phyloP scores from a whole-genome alignment of 1,140 invertebrate species.

The Leucophenga varia region DNA sequence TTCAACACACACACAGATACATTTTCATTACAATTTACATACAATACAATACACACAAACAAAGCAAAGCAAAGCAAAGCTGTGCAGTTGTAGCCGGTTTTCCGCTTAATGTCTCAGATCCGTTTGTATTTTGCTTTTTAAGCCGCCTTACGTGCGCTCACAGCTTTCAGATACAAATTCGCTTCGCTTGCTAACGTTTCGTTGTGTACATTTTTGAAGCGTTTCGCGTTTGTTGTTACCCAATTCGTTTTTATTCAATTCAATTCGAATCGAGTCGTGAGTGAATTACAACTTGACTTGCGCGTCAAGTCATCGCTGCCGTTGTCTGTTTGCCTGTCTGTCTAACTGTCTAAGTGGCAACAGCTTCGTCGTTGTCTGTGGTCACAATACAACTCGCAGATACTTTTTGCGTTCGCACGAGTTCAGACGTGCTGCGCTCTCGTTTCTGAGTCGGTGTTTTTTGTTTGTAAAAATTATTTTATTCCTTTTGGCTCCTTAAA shows the following conservation, averaged over 20 bases:
- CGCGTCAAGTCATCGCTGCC: conserved; percentile 6
- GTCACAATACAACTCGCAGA: conserved; percentile 15
- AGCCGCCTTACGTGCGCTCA: conserved; percentile 30
- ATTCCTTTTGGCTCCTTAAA: neutral
- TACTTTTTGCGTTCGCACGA: conserved; percentile 19
- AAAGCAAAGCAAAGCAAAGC: too few relatives aligned
- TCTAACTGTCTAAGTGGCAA: conserved; percentile 6
- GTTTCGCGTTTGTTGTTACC: neutral
- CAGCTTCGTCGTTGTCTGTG: conserved; percentile 7
- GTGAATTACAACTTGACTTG: too few relatives aligned
- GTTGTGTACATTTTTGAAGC: neutral
- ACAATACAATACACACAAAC: too few relatives aligned
- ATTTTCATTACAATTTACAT: too few relatives aligned
- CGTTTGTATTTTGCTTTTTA: conserved; percentile 49
- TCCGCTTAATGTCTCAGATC: conserved; percentile 32
- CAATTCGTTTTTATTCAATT: too few relatives aligned
- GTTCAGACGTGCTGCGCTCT: conserved; percentile 18
- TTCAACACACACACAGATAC: conserved; percentile 11
- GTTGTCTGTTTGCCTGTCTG: conserved; percentile 8
- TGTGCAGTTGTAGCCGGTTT: conserved; percentile 14
- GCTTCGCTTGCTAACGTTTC: conserved; percentile 32
- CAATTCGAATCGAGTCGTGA: too few relatives aligned
- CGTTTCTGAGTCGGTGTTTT: neutral
- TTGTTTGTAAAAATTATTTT: neutral
- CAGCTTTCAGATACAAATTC: conserved; percentile 54